Evolutionary conservation across 2,113 vertebrate genomes (phyloP).

Genomic region (Monopterus albus): DNA sequence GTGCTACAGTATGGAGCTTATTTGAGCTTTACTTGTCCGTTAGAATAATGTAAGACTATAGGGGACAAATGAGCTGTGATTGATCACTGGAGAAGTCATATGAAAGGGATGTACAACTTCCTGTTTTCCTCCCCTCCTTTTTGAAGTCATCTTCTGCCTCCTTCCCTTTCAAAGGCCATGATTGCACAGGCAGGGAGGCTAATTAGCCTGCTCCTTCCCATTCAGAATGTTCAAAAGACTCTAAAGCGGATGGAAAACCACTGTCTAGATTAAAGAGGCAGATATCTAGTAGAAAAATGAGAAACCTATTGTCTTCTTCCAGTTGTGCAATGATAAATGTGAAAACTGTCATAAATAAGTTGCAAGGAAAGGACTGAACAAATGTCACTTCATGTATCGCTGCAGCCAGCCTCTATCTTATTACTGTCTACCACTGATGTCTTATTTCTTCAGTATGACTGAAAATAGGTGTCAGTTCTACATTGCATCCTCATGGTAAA

Average conservation of each 20-base stretch:
- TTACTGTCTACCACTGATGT: neutral
- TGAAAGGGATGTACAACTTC: conserved; percentile 22
- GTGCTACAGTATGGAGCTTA: conserved; percentile 22
- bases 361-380: neutral
- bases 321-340: conserved; percentile 1
- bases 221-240: conserved; percentile 52
- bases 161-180: conserved; percentile 19
- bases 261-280: conserved; percentile 1
- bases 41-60: conserved; percentile 16
- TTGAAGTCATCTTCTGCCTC: conserved; percentile 30
- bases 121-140: conserved; percentile 38
- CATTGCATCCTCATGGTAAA: conserved; percentile 7
- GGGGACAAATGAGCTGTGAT: conserved; percentile 32
- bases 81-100: conserved; percentile 36
- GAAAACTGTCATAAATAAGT: neutral
- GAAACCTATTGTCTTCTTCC: neutral
- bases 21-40: conserved; percentile 49
- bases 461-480: conserved; percentile 19
- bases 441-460: conserved; percentile 3
- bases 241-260: conserved; percentile 30
- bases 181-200: conserved; percentile 26
- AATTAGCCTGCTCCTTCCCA: conserved; percentile 45
- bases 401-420: no score
- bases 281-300: conserved; percentile 12
- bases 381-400: neutral